These are phyloP conservation scores for Carassius auratus DNA, from an alignment of 2,113 vertebrate genomes.

Conservation along the genomic window DNA sequence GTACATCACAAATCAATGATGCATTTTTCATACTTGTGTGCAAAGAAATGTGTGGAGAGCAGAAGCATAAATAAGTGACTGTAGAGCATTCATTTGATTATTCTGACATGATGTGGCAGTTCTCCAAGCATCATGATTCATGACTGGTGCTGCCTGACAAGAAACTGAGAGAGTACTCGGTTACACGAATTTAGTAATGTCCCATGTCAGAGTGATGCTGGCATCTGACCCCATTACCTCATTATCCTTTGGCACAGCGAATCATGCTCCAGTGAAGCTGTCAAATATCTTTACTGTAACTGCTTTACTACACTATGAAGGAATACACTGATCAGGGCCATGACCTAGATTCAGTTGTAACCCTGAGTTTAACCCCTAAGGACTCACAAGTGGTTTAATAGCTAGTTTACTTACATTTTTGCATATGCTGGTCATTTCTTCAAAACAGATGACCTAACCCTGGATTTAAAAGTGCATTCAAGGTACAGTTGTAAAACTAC, in stretches of 20 bases:
- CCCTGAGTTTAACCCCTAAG: not conserved
- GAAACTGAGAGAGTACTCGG: not conserved
- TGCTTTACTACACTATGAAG: not conserved
- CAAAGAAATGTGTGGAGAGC: not conserved
- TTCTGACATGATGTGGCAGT: not conserved
- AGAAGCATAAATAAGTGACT: no score
- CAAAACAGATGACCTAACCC: not conserved
- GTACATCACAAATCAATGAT: no score
- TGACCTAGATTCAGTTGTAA: not conserved
- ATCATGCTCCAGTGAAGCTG: constrained; percentile 3
- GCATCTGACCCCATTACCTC: constrained; percentile 10
- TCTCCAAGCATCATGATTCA: not conserved
- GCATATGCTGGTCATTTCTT: not conserved
- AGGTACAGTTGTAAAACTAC: no score
- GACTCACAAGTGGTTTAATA: not conserved
- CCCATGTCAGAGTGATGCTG: not conserved
- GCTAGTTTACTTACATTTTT: not conserved
- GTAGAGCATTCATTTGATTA: not conserved
- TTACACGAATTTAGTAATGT: not conserved
- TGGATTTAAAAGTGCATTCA: not conserved
- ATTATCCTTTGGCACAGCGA: not conserved
- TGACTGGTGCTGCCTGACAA: not conserved
- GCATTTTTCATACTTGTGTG: no score
- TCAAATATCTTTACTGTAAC: not conserved
- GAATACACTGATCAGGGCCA: not conserved